Evolutionary conservation across 2,888 invertebrate species (phyloP).

Genomic region (Meliscaeva auricollis): DNA sequence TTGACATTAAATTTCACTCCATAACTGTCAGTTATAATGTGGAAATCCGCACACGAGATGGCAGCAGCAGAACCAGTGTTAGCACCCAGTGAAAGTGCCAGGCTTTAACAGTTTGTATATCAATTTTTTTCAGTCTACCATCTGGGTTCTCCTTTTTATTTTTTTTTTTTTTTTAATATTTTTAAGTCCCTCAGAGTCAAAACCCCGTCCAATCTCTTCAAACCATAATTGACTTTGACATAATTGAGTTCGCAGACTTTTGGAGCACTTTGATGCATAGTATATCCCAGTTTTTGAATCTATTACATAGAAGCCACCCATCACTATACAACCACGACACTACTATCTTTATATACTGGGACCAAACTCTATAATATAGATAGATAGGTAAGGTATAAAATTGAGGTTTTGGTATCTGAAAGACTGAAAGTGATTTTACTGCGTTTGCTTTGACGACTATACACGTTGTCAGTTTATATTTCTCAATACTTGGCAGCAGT

Average conservation of each 20-base stretch:
- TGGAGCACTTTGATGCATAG: slow-evolving; percentile 37
- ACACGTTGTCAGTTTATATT: slow-evolving; percentile 23
- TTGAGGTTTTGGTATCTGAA: slow-evolving; percentile 44
- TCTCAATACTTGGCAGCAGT: slow-evolving; percentile 41
- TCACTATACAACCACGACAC: slow-evolving; percentile 7
- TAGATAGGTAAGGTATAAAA: slow-evolving; percentile 45
- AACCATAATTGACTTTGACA: slow-evolving; percentile 74
- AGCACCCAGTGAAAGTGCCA: slow-evolving; percentile 65
- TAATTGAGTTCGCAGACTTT: slow-evolving; percentile 73
- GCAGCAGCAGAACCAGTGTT: slow-evolving; percentile 6
- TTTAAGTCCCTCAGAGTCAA: slow-evolving; percentile 24
- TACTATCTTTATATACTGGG: too few species aligned
- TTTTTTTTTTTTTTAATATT: slow-evolving; percentile 11
- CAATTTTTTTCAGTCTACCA: slow-evolving; percentile 6
- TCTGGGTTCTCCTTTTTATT: background rate
- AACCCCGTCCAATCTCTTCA: slow-evolving; percentile 47
- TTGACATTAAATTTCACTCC: slow-evolving; percentile 68
- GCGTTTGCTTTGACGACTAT: slow-evolving; percentile 36
- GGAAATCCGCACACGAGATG: slow-evolving; percentile 49
- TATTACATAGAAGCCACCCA: background rate
- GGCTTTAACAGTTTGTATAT: slow-evolving; percentile 42
- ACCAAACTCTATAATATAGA: too few species aligned
- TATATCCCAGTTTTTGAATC: background rate
- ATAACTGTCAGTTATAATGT: slow-evolving; percentile 68
- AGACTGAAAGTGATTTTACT: slow-evolving; percentile 46